These are phyloP conservation scores for Xiphophorus birchmanni DNA, from an alignment of 2,797 vertebrate species.

Conservation along the genomic window DNA sequence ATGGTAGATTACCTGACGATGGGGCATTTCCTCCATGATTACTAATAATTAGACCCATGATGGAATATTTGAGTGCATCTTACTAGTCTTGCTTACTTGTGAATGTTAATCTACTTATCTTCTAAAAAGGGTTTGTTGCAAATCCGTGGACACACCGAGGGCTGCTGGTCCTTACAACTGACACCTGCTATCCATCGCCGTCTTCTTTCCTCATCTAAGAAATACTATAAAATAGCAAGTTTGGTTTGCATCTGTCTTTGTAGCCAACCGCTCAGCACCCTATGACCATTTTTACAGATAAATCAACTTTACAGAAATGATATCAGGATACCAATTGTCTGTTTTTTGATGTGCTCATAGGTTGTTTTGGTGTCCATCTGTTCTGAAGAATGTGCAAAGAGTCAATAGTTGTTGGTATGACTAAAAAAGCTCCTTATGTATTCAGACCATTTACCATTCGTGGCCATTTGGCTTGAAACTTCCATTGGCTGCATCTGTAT, in stretches of 20 bases:
- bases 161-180: not conserved
- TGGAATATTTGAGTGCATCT: not conserved
- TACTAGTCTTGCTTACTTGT: not conserved
- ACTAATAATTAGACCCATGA: not conserved
- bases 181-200: not conserved
- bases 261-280: not conserved
- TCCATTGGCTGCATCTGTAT: not conserved
- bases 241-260: not conserved
- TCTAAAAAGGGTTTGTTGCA: not conserved
- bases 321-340: not conserved
- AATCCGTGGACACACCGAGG: not conserved
- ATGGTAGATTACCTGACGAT: not conserved
- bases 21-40: not conserved
- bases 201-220: not conserved
- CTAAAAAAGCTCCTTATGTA: not conserved
- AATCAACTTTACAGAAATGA: not conserved
- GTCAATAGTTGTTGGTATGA: not conserved
- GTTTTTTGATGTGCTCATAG: not conserved
- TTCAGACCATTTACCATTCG: not conserved
- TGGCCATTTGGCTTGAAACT: not conserved
- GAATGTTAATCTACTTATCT: not conserved
- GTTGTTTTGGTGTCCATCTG: not conserved
- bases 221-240: not conserved
- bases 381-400: not conserved
- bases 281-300: not conserved